A percentile compares a stretch with the other conserved stretches of the same genome.
phyloP scores from a whole-genome alignment of 2,888 invertebrate species.

The Rhagonycha lutea region DNA sequence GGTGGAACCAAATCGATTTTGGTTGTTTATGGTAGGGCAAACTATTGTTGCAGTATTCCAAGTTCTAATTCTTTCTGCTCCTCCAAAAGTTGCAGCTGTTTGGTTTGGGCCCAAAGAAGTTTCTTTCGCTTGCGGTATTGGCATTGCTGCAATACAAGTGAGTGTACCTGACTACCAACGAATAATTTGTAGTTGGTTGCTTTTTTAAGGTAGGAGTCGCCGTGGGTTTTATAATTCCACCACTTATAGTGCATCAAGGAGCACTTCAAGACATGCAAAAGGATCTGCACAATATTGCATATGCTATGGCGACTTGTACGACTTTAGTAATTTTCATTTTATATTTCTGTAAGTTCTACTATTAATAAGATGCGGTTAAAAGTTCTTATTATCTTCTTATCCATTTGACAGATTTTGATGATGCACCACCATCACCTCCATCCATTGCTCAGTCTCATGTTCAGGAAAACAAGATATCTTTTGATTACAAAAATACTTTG shows the following conservation, averaged over 20 bases:
- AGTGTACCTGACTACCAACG: not conserved
- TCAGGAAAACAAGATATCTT: constrained; percentile 49
- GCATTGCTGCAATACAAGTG: constrained; percentile 98
- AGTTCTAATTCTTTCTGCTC: constrained; percentile 88
- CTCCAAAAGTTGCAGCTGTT: constrained; percentile 88
- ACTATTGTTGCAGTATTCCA: constrained; percentile 84
- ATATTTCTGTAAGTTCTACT: not conserved
- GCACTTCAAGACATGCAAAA: constrained; percentile 66
- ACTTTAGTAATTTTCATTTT: not conserved
- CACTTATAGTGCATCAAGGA: constrained; percentile 60
- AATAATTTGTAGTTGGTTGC: not conserved
- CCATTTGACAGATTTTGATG: constrained; percentile 78
- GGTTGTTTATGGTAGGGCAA: constrained; percentile 86
- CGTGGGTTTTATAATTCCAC: constrained; percentile 72
- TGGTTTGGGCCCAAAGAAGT: constrained; percentile 97
- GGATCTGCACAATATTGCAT: constrained; percentile 49
- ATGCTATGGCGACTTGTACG: not conserved
- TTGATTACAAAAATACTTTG: not conserved
- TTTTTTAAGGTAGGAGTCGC: constrained; percentile 69
- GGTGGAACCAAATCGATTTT: constrained; percentile 79
- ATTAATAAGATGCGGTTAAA: not conserved
- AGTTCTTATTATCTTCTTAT: not conserved
- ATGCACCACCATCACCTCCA: constrained; percentile 84
- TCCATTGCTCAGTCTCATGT: constrained; percentile 77
- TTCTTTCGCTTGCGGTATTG: constrained; percentile 96